phyloP scores from a whole-genome alignment of 2,888 invertebrate genomes.

The Drosophila helvetica region DNA sequence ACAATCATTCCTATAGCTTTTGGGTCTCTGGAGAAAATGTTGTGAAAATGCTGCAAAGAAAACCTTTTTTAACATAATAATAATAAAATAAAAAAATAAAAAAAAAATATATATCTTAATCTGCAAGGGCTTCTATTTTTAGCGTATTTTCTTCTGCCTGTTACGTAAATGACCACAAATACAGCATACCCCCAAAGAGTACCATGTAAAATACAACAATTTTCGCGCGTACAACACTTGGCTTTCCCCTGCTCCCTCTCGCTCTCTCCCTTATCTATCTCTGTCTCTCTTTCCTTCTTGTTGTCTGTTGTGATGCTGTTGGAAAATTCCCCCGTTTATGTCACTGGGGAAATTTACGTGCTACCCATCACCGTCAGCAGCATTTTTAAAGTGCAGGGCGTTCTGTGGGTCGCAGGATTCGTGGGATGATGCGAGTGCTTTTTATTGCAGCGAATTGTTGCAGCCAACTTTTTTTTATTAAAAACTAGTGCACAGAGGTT shows the following conservation, averaged over 20 bases:
- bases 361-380: slow-evolving; percentile 62
- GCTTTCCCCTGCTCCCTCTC: slow-evolving; percentile 5
- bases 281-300: neutral
- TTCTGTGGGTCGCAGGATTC: slow-evolving; percentile 24
- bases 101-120: no score
- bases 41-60: no score
- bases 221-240: slow-evolving; percentile 55
- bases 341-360: slow-evolving; percentile 72
- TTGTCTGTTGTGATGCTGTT: slow-evolving; percentile 15
- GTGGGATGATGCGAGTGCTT: slow-evolving; percentile 19
- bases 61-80: no score
- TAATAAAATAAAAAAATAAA: no score
- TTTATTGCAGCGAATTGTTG: neutral
- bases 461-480: slow-evolving; percentile 38
- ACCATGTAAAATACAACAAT: slow-evolving; percentile 16
- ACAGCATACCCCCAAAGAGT: neutral
- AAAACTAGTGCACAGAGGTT: slow-evolving; percentile 31
- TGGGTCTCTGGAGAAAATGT: no score
- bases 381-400: slow-evolving; percentile 12
- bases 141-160: neutral
- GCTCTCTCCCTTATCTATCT: neutral
- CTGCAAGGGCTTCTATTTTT: neutral
- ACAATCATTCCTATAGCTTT: no score
- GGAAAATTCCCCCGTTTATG: slow-evolving; percentile 56
- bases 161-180: neutral